Evolutionary conservation across 2,113 vertebrate genomes (phyloP).

Genomic region (Lamprotornis superbus): DNA sequence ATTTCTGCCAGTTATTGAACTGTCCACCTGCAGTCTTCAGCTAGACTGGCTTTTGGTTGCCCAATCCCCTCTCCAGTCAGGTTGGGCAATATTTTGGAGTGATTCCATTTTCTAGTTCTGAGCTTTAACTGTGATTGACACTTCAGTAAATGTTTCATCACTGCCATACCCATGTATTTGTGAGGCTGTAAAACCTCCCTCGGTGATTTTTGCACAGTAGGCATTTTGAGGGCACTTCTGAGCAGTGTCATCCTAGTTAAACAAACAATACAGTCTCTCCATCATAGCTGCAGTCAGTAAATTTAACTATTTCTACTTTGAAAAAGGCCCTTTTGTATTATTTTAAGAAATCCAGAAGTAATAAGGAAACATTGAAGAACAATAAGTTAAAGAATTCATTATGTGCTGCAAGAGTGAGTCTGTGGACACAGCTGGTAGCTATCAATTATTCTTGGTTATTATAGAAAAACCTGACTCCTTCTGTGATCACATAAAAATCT

Average conservation of each 20-base stretch:
- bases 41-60: neutral
- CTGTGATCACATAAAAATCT: constrained; percentile 67
- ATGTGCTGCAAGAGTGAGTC: constrained; percentile 42
- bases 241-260: constrained; percentile 48
- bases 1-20: neutral
- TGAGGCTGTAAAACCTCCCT: neutral
- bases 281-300: constrained; percentile 54
- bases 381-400: constrained; percentile 67
- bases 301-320: constrained; percentile 58
- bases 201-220: constrained; percentile 36
- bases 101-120: neutral
- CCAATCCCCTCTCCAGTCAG: neutral
- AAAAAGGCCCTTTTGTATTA: constrained; percentile 55
- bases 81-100: neutral
- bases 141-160: neutral
- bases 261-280: constrained; percentile 51
- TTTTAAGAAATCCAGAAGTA: constrained; percentile 65
- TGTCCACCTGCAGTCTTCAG: neutral
- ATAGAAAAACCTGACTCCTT: constrained; percentile 65
- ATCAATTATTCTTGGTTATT: constrained; percentile 73
- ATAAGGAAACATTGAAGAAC: constrained; percentile 69
- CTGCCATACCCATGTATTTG: neutral
- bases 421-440: constrained; percentile 79
- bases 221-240: constrained; percentile 19
- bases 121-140: neutral